Percentiles rank a stretch among this genome's conserved stretches.
Conservation (phyloP, 2,797 vertebrate genomes). For the Anas georgica region DNA sequence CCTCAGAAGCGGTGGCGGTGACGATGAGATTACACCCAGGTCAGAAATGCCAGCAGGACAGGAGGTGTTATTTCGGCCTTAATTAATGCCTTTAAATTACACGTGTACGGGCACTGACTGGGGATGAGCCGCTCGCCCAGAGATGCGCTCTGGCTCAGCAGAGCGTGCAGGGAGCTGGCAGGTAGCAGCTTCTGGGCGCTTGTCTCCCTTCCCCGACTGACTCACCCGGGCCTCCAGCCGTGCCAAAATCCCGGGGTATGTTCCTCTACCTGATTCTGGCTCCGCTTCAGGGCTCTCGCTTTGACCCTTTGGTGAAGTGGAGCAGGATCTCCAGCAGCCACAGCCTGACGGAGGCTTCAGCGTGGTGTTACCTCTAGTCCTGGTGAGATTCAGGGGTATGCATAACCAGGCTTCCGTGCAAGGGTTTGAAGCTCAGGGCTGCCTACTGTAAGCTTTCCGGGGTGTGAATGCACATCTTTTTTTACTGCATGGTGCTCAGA, state of each 20-base stretch:
- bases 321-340: not conserved
- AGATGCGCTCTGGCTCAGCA: not conserved
- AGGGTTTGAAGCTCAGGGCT: not conserved
- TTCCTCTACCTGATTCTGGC: not conserved
- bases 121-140: not conserved
- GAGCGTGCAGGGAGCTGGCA: fast-evolving
- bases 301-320: not conserved
- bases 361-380: not conserved
- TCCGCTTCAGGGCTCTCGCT: not conserved
- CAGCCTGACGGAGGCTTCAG: not conserved
- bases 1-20: slow-evolving; percentile 10
- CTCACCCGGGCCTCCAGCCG: not conserved
- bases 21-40: not conserved
- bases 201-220: not conserved
- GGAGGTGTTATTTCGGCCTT: not conserved
- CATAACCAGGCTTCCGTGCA: not conserved
- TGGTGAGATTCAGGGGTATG: not conserved
- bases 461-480: not conserved
- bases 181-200: not conserved
- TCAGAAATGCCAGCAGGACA: not conserved
- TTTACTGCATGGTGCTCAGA: not conserved
- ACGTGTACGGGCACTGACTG: not conserved
- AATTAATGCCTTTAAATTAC: not conserved
- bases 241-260: not conserved
- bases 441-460: not conserved